Base-by-base conservation (phyloP, 2,797 vertebrate genomes). In the Pyrocephalus nanus region DNA sequence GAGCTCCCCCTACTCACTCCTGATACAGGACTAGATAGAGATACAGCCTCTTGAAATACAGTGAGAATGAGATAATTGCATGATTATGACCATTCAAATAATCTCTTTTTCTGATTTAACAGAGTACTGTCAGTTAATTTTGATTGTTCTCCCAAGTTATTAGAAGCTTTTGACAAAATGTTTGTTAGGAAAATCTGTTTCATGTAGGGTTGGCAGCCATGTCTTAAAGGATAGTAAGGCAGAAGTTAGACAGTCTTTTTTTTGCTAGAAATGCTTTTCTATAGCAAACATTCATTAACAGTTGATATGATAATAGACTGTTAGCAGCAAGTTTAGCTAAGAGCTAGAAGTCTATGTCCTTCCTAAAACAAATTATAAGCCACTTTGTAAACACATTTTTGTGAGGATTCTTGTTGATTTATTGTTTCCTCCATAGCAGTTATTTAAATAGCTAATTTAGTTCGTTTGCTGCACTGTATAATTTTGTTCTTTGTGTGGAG, bases 401-500 rank as follows among this genome's bases (percentile, higher is more conserved):
- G 93, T 97, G 79, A 93, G 90, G 87, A 96, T 97, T 96, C 92
- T 97, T 98, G 97, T 98, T 97, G 97, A 98, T 98, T 97, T 98
- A 98, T 98, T 98, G 97, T 98, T 98, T 98, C 96, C 94, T 98
- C 81, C 95, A 86, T 97, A 96, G 97, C 92, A 95, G 95, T 98
- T 98, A 98, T 97, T 98, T 97, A 97, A 98, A 97, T 97, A 96
- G 93, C 96, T 98, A 97, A 97, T 97, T 97, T 98, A 96, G 96
- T 97, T 97, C 89, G 1, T 97, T 97, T 97, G 94, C 96, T 90
- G 91, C 95, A 93, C 96, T 96, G 96, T 97, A 97, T 98, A 97
- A 97, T 98, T 97, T 97, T 95, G 90, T 96, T 96, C 97, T 97
- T 97, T 97, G 94, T 95, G 74, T 97, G 96, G 95, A 96, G 58